Conservation (phyloP, 2,888 invertebrate genomes). For the Phytoseiulus persimilis region DNA sequence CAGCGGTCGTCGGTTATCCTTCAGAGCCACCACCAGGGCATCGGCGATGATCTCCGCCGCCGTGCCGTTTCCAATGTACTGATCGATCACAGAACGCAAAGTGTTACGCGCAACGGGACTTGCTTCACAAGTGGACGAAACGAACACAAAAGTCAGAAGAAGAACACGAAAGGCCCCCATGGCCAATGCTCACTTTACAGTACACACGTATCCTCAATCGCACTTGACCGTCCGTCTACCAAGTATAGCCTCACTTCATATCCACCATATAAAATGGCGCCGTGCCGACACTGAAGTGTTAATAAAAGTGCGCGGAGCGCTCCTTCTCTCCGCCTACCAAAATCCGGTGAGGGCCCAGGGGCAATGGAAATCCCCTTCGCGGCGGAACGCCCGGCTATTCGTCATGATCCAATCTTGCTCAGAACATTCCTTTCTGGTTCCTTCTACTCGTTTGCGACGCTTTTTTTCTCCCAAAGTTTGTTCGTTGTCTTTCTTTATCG, state of each 20-base stretch:
- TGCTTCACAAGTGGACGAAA: neutral
- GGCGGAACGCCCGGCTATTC: neutral
- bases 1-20: constrained; percentile 41
- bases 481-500: neutral
- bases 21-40: constrained; percentile 46
- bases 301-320: neutral
- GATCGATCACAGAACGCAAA: neutral
- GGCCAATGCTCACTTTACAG: neutral
- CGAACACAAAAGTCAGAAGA: neutral
- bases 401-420: neutral
- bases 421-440: neutral
- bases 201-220: neutral
- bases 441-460: neutral
- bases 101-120: constrained; percentile 12
- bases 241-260: neutral
- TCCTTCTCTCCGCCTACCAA: neutral
- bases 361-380: neutral
- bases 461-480: neutral
- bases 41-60: constrained; percentile 44
- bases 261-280: neutral
- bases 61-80: constrained; percentile 16
- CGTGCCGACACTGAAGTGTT: neutral
- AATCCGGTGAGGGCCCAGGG: neutral
- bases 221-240: neutral
- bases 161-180: constrained; percentile 16